Conservation (phyloP, 1,140 invertebrate species). For the Leptoteleia sp. region DNA sequence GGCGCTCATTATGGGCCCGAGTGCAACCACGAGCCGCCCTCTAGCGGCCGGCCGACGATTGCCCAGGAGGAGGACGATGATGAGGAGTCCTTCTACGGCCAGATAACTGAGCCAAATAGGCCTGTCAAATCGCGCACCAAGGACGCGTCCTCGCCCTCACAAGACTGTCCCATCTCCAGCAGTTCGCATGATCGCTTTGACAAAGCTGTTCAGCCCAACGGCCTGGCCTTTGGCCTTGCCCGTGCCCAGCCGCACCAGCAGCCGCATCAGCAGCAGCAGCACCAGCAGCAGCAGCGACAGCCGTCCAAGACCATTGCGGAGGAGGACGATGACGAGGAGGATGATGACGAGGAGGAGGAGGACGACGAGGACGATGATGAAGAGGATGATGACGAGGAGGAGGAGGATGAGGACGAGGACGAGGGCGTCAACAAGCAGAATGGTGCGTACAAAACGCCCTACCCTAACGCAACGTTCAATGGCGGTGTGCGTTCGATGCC, state of each 20-base stretch:
- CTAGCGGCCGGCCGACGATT: slow-evolving; percentile 1
- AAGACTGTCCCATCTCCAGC: slow-evolving; percentile 55
- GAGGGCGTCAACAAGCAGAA: slow-evolving; percentile 25
- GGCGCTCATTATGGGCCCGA: slow-evolving; percentile 37
- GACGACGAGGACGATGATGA: slow-evolving; percentile 49
- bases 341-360: slow-evolving; percentile 46
- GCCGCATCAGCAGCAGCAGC: neutral
- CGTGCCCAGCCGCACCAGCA: slow-evolving; percentile 3
- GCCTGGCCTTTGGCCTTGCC: slow-evolving; percentile 8
- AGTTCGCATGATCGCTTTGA: slow-evolving; percentile 59
- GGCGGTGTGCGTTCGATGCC: neutral
- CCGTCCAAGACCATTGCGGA: slow-evolving; percentile 1
- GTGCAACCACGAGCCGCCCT: slow-evolving; percentile 19
- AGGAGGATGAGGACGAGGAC: slow-evolving; percentile 59
- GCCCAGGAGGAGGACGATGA: slow-evolving; percentile 54
- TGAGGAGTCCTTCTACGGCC: slow-evolving; percentile 24
- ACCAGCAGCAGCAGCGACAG: slow-evolving; percentile 3
- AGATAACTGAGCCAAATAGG: slow-evolving; percentile 36
- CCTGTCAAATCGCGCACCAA: slow-evolving; percentile 1
- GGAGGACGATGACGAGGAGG: slow-evolving; percentile 36
- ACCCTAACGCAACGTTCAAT: neutral
- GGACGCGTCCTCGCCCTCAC: slow-evolving; percentile 42
- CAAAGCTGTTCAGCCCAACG: slow-evolving; percentile 37
- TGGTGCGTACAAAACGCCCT: slow-evolving; percentile 14
- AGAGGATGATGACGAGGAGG: slow-evolving; percentile 44